These are phyloP conservation scores for Odontomyia ornata DNA, from an alignment of 2,888 invertebrate species.

Conservation along the genomic window DNA sequence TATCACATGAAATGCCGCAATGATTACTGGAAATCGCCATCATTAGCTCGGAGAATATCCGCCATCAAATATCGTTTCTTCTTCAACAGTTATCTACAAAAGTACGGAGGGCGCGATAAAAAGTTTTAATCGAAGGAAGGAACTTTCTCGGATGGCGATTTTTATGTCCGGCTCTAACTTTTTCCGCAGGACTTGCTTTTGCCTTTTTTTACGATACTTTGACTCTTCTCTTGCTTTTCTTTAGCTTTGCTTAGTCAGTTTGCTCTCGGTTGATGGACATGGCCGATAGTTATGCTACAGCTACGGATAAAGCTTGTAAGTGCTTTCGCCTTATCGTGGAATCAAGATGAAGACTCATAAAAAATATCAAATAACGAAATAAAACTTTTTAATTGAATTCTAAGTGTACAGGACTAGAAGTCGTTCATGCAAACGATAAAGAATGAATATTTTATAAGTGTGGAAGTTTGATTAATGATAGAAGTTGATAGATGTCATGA, in stretches of 20 bases:
- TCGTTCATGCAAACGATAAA: no score
- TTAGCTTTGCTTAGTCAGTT: background rate
- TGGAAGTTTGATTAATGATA: no score
- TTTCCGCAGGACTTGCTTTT: background rate
- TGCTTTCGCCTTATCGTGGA: constrained; percentile 1
- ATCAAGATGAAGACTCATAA: background rate
- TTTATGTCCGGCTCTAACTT: constrained; percentile 20
- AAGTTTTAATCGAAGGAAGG: constrained; percentile 21
- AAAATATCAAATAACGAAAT: constrained; percentile 29
- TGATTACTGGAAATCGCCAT: constrained; percentile 13
- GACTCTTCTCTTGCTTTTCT: background rate
- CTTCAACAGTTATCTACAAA: background rate
- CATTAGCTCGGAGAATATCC: constrained; percentile 9
- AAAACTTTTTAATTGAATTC: constrained; percentile 38
- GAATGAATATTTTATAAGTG: no score
- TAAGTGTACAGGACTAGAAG: background rate
- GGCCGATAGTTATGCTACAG: constrained; percentile 21
- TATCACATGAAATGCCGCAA: background rate
- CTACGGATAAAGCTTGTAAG: constrained; percentile 10
- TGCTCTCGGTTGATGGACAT: constrained; percentile 21
- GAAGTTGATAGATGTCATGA: no score
- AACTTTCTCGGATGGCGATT: constrained; percentile 11
- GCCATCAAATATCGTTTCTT: background rate
- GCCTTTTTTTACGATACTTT: constrained; percentile 16
- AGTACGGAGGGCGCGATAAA: constrained; percentile 1